Conservation (phyloP, 2,797 vertebrate species). For the Carcharodon carcharias region DNA sequence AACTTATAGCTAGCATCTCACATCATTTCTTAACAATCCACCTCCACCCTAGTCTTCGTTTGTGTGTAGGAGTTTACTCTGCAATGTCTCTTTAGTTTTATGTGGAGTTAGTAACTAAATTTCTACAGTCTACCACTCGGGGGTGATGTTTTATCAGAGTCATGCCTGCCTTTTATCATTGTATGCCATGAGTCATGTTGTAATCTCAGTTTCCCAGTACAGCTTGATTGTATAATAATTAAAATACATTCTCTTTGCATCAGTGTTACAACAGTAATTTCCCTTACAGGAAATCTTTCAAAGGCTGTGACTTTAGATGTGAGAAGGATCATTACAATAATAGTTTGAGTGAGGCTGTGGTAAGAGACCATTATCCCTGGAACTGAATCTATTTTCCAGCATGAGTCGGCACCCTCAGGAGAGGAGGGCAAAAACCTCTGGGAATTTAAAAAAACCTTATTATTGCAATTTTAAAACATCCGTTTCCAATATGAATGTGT, state of each 20-base stretch:
- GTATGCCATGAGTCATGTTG: neutral
- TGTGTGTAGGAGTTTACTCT: neutral
- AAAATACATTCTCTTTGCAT: neutral
- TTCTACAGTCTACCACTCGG: neutral
- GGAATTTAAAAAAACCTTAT: neutral
- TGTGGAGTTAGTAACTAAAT: neutral
- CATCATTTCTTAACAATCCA: neutral
- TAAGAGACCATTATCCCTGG: neutral
- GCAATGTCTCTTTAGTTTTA: neutral
- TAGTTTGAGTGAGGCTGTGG: neutral
- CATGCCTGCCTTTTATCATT: neutral
- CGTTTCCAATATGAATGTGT: neutral
- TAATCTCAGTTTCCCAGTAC: neutral
- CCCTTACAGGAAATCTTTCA: conserved; percentile 1
- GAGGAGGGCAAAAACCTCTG: neutral
- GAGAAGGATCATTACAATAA: neutral
- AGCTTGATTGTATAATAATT: conserved; percentile 20
- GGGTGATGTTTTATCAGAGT: conserved; percentile 31
- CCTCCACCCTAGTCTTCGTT: neutral
- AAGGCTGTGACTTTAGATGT: neutral
- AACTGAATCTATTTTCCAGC: neutral
- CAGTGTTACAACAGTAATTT: neutral
- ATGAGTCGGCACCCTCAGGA: neutral
- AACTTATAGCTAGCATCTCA: neutral
- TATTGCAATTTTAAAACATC: neutral